Percentiles rank a stretch among this genome's conserved stretches.
These are phyloP conservation scores for Macrosteles quadrilineatus DNA, from an alignment of 1,140 invertebrate species.

Conservation along the genomic window DNA sequence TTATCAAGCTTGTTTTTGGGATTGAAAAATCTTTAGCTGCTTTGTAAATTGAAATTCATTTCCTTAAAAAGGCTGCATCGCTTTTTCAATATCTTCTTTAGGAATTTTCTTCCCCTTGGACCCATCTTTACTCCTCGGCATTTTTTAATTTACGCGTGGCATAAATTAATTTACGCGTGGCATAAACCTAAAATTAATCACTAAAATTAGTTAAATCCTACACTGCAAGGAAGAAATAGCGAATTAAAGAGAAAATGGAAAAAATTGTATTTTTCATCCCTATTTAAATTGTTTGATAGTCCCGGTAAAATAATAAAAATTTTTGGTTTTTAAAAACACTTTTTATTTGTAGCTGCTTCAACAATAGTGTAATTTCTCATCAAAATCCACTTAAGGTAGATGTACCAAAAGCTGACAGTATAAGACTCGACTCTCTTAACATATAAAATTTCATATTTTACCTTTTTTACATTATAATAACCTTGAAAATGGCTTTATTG, in stretches of 20 bases:
- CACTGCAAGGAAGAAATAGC: background rate
- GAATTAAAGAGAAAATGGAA: background rate
- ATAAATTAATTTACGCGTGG: background rate
- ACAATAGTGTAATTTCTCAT: too few relatives aligned
- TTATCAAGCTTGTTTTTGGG: background rate
- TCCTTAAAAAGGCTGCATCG: background rate
- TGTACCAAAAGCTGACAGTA: too few relatives aligned
- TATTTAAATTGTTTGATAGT: background rate
- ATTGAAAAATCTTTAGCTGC: background rate
- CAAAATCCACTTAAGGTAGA: too few relatives aligned
- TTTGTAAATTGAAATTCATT: background rate
- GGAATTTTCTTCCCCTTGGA: background rate
- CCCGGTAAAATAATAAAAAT: background rate
- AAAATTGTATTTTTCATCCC: background rate
- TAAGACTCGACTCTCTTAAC: too few relatives aligned
- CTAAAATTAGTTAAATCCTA: background rate
- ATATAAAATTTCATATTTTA: too few relatives aligned
- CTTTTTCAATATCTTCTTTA: conserved; percentile 1
- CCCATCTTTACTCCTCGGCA: background rate
- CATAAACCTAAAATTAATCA: background rate
- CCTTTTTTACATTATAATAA: too few relatives aligned
- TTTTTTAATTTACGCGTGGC: background rate
- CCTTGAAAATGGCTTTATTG: too few relatives aligned
- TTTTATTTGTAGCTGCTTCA: too few relatives aligned
- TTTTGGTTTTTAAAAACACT: background rate